Conservation (phyloP, 2,113 vertebrate genomes). For the Ciconia boyciana region DNA sequence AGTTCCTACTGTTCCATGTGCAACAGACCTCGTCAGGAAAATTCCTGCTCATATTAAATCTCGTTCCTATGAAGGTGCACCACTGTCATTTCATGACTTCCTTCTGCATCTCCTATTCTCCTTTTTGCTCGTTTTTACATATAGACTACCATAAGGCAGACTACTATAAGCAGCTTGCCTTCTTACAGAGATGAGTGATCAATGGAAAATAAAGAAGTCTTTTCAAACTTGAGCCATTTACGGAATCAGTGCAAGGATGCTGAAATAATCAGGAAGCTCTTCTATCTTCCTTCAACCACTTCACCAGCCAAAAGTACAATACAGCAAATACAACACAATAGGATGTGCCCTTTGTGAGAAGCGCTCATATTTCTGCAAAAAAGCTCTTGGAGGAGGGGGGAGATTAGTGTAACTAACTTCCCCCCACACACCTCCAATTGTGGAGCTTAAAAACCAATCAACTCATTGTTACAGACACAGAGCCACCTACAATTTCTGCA, state of each 20-base stretch:
- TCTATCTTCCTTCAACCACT: background rate
- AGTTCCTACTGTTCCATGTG: background rate
- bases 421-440: no score
- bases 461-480: background rate
- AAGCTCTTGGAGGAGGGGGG: background rate
- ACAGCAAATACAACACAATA: background rate
- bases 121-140: background rate
- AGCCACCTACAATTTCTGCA: background rate
- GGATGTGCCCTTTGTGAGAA: background rate
- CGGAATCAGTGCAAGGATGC: background rate
- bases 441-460: background rate
- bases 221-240: background rate
- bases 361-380: background rate
- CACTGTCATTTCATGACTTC: background rate
- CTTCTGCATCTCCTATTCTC: background rate
- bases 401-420: background rate
- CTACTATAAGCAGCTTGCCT: background rate
- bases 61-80: fast-evolving
- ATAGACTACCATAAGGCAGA: background rate
- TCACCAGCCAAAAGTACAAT: background rate
- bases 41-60: background rate
- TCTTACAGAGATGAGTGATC: fast-evolving
- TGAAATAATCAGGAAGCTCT: background rate
- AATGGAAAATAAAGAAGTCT: background rate
- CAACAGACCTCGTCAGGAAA: background rate